Percentiles rank a stretch among this genome's conserved stretches.
Evolutionary conservation across 2,888 invertebrate genomes (phyloP).

Genomic region (Epistrophe grossulariae): DNA sequence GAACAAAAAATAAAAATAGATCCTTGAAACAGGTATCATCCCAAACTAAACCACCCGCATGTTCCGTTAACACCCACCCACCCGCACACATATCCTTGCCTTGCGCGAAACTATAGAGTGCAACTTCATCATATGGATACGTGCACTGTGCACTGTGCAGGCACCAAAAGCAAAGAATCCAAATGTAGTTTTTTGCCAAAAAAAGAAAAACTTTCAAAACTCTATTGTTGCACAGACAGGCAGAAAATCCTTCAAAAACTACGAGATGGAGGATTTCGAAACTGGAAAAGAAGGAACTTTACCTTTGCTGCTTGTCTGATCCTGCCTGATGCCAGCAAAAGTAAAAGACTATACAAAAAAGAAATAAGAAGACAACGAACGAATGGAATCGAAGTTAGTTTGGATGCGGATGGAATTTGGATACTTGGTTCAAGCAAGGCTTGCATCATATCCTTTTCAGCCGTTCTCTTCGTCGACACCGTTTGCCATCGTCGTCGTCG

Average conservation of each 20-base stretch:
- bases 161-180: slow-evolving; percentile 21
- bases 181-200: slow-evolving; percentile 50
- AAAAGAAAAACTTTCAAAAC: slow-evolving; percentile 63
- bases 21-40: slow-evolving; percentile 27
- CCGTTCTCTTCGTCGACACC: slow-evolving; percentile 7
- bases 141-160: slow-evolving; percentile 28
- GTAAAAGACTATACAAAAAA: slow-evolving; percentile 20
- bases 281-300: slow-evolving; percentile 45
- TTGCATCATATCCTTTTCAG: slow-evolving; percentile 39
- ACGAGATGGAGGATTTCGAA: slow-evolving; percentile 42
- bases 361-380: slow-evolving; percentile 63
- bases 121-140: slow-evolving; percentile 74
- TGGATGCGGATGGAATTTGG: slow-evolving; percentile 72
- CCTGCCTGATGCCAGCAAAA: slow-evolving; percentile 33
- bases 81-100: slow-evolving; percentile 30
- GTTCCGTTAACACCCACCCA: slow-evolving; percentile 20
- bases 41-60: slow-evolving; percentile 11
- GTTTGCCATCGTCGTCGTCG: not conserved
- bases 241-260: slow-evolving; percentile 60
- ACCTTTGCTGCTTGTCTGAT: slow-evolving; percentile 64
- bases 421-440: slow-evolving; percentile 62
- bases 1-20: slow-evolving; percentile 23
- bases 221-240: slow-evolving; percentile 69
- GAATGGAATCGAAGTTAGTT: slow-evolving; percentile 73
- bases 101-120: slow-evolving; percentile 54